A percentile compares a stretch with the other conserved stretches of the same genome.
Conservation (phyloP, 2,113 vertebrate genomes). For the Neoarius graeffei region DNA sequence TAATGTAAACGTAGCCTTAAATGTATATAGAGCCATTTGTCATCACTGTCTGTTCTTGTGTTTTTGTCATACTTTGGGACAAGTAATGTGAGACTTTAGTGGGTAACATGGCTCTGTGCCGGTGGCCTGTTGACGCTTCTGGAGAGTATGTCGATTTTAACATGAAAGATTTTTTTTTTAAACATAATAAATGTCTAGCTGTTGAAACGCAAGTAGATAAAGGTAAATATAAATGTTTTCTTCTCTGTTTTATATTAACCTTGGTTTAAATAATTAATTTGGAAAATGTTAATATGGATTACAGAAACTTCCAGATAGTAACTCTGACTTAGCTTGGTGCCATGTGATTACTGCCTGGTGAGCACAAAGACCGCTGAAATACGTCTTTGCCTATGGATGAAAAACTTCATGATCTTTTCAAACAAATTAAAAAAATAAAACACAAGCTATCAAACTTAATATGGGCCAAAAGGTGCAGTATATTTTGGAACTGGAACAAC, state of each 20-base stretch:
- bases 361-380: not conserved
- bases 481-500: not conserved
- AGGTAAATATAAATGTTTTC: not conserved
- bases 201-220: not conserved
- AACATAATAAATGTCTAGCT: not conserved
- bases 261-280: not conserved
- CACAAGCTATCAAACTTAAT: not conserved
- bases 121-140: conserved; percentile 9
- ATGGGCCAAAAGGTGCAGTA: not conserved
- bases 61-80: conserved; percentile 32
- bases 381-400: not conserved
- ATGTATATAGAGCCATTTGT: conserved; percentile 25
- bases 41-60: conserved; percentile 17
- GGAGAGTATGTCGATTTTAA: not conserved
- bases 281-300: too few relatives aligned
- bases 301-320: not conserved
- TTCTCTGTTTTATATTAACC: not conserved
- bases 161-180: not conserved
- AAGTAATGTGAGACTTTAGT: conserved; percentile 26
- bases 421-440: not conserved
- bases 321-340: not conserved
- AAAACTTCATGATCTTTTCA: not conserved
- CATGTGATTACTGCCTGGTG: not conserved
- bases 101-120: conserved; percentile 12
- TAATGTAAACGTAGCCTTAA: too few relatives aligned